These are phyloP conservation scores for Gortyna flavago DNA, from an alignment of 2,888 invertebrate genomes.

Conservation along the genomic window DNA sequence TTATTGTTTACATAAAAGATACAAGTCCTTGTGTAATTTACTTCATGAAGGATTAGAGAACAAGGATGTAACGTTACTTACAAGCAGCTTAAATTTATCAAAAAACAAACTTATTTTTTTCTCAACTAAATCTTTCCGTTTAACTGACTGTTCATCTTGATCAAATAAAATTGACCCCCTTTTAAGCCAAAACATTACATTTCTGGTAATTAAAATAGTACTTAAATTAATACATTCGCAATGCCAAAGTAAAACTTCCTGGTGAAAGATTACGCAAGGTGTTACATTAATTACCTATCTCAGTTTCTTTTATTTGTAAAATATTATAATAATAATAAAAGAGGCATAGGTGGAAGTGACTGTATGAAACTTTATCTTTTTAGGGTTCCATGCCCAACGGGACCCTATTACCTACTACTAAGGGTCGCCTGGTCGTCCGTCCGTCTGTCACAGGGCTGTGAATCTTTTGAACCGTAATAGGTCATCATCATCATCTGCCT, in stretches of 20 bases:
- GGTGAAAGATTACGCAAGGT: constrained; percentile 40
- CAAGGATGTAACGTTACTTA: background rate
- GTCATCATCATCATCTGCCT: no score
- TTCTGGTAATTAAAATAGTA: constrained; percentile 60
- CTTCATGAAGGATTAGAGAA: background rate
- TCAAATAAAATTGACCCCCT: constrained; percentile 25
- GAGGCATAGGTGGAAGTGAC: constrained; percentile 20
- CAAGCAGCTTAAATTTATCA: background rate
- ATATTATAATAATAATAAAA: constrained; percentile 31
- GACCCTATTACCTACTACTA: background rate
- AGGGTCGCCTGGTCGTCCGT: background rate
- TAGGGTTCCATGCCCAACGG: background rate
- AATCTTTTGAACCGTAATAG: background rate
- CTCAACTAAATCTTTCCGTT: background rate
- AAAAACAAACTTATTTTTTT: constrained; percentile 1
- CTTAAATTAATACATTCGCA: constrained; percentile 37
- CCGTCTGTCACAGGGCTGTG: background rate
- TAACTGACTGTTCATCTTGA: background rate
- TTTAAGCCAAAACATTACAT: constrained; percentile 31
- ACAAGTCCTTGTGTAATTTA: background rate
- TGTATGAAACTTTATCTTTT: background rate
- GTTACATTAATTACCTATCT: constrained; percentile 37
- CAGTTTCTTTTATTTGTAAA: constrained; percentile 42
- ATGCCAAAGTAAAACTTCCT: constrained; percentile 58
- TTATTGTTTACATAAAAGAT: background rate